A percentile compares a stretch with the other conserved stretches of the same genome.
Evolutionary conservation across 2,797 vertebrate genomes (phyloP).

Genomic region (Melanogrammus aeglefinus): DNA sequence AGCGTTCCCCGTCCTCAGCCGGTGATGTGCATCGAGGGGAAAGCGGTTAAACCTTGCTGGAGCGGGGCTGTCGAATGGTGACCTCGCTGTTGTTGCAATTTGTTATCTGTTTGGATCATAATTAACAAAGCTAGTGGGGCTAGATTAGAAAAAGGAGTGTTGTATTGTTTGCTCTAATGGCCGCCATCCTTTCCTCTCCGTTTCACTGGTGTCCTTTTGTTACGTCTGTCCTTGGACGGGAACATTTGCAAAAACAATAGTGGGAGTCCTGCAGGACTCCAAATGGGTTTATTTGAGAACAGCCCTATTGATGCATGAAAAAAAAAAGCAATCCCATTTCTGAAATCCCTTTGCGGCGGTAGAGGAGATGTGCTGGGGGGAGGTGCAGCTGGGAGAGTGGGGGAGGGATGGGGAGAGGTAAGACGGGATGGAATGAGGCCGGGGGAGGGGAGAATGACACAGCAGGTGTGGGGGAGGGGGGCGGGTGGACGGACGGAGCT

Average conservation of each 20-base stretch:
- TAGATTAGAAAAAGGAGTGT: no score
- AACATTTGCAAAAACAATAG: slow-evolving; percentile 2
- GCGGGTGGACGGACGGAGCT: slow-evolving; percentile 16
- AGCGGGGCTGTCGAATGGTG: no score
- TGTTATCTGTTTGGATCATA: no score
- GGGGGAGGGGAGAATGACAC: slow-evolving; percentile 30
- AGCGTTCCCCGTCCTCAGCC: no score
- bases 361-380: slow-evolving; percentile 10
- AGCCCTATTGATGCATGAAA: slow-evolving; percentile 5
- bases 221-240: background rate
- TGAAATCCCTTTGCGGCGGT: slow-evolving; percentile 35
- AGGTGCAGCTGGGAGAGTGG: slow-evolving; percentile 22
- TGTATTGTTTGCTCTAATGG: no score
- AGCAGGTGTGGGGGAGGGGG: slow-evolving; percentile 8
- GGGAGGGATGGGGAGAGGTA: background rate
- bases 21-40: no score
- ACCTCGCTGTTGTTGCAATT: no score
- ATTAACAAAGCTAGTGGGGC: no score
- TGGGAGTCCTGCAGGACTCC: background rate
- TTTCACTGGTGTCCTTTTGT: background rate
- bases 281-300: slow-evolving; percentile 22
- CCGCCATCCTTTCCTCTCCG: no score
- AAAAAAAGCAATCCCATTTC: slow-evolving; percentile 14
- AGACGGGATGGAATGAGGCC: slow-evolving; percentile 43
- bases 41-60: no score